Conservation (phyloP, 2,888 invertebrate species). For the Alcis repandata region DNA sequence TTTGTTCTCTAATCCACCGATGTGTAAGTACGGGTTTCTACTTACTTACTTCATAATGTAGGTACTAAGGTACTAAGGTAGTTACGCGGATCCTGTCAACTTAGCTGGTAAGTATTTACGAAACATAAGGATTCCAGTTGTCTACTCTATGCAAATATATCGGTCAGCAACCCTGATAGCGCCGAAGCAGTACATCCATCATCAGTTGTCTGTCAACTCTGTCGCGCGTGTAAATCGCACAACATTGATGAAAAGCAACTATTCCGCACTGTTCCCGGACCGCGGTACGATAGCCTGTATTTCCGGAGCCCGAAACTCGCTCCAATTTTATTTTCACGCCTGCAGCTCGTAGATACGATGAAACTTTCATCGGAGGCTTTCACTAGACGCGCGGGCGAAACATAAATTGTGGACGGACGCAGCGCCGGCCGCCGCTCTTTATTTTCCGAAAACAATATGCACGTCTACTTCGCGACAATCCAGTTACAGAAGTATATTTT, state of each 20-base stretch:
- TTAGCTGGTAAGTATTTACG: no score
- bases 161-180: constrained; percentile 25
- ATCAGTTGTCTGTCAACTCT: constrained; percentile 39
- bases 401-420: constrained; percentile 68
- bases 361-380: constrained; percentile 82
- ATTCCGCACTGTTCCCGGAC: constrained; percentile 47
- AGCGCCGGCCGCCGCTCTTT: constrained; percentile 40
- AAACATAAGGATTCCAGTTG: not conserved
- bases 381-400: constrained; percentile 78
- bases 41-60: no score
- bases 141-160: not conserved
- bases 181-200: constrained; percentile 37
- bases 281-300: constrained; percentile 56
- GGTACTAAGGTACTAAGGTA: no score
- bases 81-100: no score
- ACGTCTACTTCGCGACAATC: constrained; percentile 39
- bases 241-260: constrained; percentile 50
- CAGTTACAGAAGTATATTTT: constrained; percentile 34
- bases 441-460: constrained; percentile 49
- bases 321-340: constrained; percentile 56
- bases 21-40: no score
- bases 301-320: constrained; percentile 73
- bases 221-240: constrained; percentile 43
- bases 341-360: constrained; percentile 61
- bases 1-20: no score